Base-by-base conservation (phyloP, 1,140 invertebrate genomes). In the Batillaria attramentaria region DNA sequence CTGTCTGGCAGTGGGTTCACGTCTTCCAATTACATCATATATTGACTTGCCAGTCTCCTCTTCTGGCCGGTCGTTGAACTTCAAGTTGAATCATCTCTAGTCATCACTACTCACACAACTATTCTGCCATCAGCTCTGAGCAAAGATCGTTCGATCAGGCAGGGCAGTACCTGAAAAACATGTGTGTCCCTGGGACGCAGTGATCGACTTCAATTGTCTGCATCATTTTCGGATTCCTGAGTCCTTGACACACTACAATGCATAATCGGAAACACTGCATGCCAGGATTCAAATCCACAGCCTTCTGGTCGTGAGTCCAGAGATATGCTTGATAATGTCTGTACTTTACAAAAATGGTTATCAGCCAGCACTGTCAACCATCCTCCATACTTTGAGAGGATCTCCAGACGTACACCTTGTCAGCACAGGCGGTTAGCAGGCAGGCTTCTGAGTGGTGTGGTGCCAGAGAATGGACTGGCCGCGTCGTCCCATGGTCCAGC, bases 391-490 rank as follows among this genome's bases (percentile, higher is more conserved):
- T 72, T 62, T 84, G 70, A 72, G 77, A 83, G 24, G 81, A 81
- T 41, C 82, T 84, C 93, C 93, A 93, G 1, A 93, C 77, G 87
- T 89, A 92, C 74, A 93, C 84, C 75, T 88, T 90, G 46, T 90
- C 89, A 72, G 89, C 91, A 65, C 89, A 87, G 5, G 92, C 92
- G 37, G 92, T 92, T 24, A 93, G 60, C 1, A 93, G 81, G 78
- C 87, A 89, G 3, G 87, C 79, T 72, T 93, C 88, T 24, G 89
- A 87, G 0, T 92, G 92, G 87, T 93, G 93, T 77, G 89, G 88
- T 6, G 89, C 87, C 54, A 93, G 62, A 2, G 92, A 93, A 84
- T 93, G 92, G 5, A 93, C 90, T 18, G 88, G 84, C 74, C 86
- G 82, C 3, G 79, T 86, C 4, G 80, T 82, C 39, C 81, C 76